Evolutionary conservation across 2,888 invertebrate genomes (phyloP).

Genomic region (Ectemnius continuus): DNA sequence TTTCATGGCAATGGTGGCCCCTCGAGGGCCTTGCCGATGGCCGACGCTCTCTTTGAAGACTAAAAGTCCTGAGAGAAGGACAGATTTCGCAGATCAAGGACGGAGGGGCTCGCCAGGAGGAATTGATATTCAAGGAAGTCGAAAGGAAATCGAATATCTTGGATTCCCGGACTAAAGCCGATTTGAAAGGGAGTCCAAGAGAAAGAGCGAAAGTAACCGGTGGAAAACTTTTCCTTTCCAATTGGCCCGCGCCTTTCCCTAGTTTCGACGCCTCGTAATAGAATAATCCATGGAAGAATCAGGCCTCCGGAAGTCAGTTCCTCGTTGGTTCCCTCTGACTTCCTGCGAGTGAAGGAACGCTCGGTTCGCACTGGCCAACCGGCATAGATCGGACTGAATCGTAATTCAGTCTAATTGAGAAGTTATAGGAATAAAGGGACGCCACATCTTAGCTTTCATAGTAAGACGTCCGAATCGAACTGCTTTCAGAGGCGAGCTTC

Average conservation of each 20-base stretch:
- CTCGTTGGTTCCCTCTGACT: slow-evolving; percentile 32
- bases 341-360: not conserved
- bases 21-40: too few species aligned
- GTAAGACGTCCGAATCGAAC: not conserved
- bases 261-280: not conserved
- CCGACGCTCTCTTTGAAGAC: not conserved
- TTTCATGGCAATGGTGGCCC: too few species aligned
- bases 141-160: slow-evolving; percentile 4
- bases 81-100: too few species aligned
- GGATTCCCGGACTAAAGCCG: slow-evolving; percentile 11
- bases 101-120: slow-evolving; percentile 9
- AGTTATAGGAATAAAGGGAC: slow-evolving; percentile 51
- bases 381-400: slow-evolving; percentile 42
- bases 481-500: not conserved
- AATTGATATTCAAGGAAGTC: slow-evolving; percentile 4
- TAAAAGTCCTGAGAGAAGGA: slow-evolving; percentile 1
- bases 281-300: not conserved
- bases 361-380: not conserved
- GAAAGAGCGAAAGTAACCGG: slow-evolving; percentile 12
- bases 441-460: slow-evolving; percentile 1
- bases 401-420: slow-evolving; percentile 64
- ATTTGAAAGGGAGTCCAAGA: not conserved
- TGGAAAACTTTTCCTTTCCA: slow-evolving; percentile 42
- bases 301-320: not conserved
- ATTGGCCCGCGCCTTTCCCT: slow-evolving; percentile 27